These are phyloP conservation scores for Hestina assimilis DNA, from an alignment of 1,140 invertebrate species.

Conservation along the genomic window DNA sequence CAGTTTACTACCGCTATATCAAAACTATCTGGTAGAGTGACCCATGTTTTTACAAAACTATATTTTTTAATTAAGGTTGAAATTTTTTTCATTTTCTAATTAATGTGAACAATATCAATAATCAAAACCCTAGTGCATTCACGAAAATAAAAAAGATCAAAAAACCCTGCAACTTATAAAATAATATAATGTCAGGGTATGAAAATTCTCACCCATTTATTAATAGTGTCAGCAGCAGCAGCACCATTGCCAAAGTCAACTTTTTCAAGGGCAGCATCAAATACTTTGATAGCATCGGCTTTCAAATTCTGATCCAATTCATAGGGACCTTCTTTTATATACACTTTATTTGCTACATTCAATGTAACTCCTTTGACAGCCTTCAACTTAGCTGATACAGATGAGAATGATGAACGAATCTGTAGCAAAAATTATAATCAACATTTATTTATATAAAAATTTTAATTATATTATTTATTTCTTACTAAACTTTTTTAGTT, in stretches of 20 bases:
- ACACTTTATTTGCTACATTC: constrained; percentile 65
- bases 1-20: no score
- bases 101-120: background rate
- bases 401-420: constrained; percentile 58
- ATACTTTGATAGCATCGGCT: constrained; percentile 61
- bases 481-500: no score
- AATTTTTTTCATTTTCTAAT: background rate
- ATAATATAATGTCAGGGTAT: no score
- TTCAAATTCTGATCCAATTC: constrained; percentile 49
- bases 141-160: no score
- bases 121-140: background rate
- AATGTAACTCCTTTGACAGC: constrained; percentile 59
- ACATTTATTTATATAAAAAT: background rate
- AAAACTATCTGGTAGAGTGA: no score
- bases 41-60: no score
- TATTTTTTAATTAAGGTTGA: no score
- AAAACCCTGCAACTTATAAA: no score
- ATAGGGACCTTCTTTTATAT: constrained; percentile 58
- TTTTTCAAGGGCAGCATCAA: constrained; percentile 63
- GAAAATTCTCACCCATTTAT: constrained; percentile 62
- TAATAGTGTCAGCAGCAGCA: constrained; percentile 46
- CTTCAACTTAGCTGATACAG: constrained; percentile 47
- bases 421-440: constrained; percentile 29
- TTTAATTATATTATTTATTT: no score
- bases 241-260: constrained; percentile 45